phyloP scores from a whole-genome alignment of 2,888 invertebrate genomes.

The Saturnia pavonia region DNA sequence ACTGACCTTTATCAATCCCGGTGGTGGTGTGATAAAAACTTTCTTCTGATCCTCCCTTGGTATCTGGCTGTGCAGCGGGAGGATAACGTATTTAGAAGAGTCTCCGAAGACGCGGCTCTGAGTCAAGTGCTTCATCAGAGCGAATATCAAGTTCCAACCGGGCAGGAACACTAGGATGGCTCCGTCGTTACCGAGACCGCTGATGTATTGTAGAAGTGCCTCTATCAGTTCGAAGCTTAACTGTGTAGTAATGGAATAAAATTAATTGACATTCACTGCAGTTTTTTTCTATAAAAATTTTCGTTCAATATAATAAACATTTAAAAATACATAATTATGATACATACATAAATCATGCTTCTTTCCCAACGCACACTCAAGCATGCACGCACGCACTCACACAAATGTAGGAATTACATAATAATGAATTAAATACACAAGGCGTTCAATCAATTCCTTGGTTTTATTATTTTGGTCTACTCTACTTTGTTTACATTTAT shows the following conservation, averaged over 20 bases:
- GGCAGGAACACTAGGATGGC: conserved; percentile 96
- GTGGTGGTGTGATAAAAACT: conserved; percentile 94
- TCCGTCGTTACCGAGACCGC: conserved; percentile 84
- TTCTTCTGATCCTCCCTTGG: conserved; percentile 96
- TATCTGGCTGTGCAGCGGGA: conserved; percentile 98
- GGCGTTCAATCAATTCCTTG: no score
- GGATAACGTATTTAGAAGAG: conserved; percentile 84
- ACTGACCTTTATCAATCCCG: conserved; percentile 90
- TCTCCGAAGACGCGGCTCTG: conserved; percentile 87
- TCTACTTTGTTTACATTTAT: no score
- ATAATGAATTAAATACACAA: no score
- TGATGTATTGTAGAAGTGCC: conserved; percentile 86
- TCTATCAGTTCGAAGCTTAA: conserved; percentile 96
- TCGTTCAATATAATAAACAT: no score
- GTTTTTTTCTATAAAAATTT: no score
- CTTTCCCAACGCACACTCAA: no score
- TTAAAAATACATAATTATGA: no score
- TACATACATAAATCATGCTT: no score
- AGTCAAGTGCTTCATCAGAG: conserved; percentile 90
- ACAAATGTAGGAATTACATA: no score
- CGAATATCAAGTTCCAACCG: conserved; percentile 98
- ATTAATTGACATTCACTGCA: not conserved
- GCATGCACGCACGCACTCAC: no score
- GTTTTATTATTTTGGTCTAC: no score
- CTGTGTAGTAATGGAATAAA: conserved; percentile 43